Evolutionary conservation across 2,113 vertebrate species (phyloP).

Genomic region (Hipposideros armiger): DNA sequence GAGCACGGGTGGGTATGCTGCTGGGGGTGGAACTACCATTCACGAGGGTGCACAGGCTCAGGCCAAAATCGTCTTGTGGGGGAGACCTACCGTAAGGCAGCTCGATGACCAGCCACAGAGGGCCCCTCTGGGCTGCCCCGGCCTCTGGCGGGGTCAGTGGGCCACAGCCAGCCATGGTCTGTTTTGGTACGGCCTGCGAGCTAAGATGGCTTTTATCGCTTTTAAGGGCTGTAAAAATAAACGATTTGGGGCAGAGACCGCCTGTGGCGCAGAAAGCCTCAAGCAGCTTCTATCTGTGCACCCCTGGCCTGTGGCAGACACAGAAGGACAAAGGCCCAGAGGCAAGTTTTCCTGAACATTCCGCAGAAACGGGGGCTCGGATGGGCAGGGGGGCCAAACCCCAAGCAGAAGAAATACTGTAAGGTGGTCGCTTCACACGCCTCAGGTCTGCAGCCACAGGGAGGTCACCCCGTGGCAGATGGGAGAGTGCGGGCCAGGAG

Average conservation of each 20-base stretch:
- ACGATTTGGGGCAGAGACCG: rapidly evolving
- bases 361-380: neutral
- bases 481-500: neutral
- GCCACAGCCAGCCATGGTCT: neutral
- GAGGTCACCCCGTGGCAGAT: neutral
- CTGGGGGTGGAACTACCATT: rapidly evolving
- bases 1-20: rapidly evolving
- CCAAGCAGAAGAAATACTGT: rapidly evolving
- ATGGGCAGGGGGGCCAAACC: neutral
- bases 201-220: neutral
- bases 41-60: rapidly evolving
- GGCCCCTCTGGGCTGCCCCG: neutral
- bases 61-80: neutral
- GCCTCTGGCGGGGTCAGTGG: rapidly evolving
- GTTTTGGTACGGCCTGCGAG: rapidly evolving
- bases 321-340: rapidly evolving
- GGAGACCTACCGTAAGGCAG: rapidly evolving
- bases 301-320: rapidly evolving
- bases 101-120: rapidly evolving
- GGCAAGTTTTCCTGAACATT: rapidly evolving
- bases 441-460: rapidly evolving
- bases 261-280: rapidly evolving
- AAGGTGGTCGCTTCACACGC: rapidly evolving
- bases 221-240: neutral
- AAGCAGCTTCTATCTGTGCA: too few species aligned